Percentiles rank a stretch among this genome's conserved stretches.
These are phyloP conservation scores for Drosophila niveifrons DNA, from an alignment of 2,888 invertebrate genomes.

Conservation along the genomic window DNA sequence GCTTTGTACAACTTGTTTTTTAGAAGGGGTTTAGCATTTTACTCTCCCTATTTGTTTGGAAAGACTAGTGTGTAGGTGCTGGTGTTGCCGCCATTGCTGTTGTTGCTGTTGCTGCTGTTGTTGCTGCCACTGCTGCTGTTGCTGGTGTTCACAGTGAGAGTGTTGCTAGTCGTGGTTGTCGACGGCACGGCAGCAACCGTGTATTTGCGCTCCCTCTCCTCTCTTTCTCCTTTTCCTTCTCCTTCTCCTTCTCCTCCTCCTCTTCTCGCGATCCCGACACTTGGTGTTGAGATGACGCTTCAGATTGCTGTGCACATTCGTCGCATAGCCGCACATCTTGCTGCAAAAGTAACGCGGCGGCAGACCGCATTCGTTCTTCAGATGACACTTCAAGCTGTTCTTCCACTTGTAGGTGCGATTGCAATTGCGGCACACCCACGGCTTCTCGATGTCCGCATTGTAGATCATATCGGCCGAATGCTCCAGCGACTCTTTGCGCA, in stretches of 20 bases:
- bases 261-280: slow-evolving; percentile 84
- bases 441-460: slow-evolving; percentile 85
- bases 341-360: slow-evolving; percentile 86
- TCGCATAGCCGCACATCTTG: slow-evolving; percentile 85
- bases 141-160: slow-evolving; percentile 17
- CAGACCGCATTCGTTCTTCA: slow-evolving; percentile 89
- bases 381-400: slow-evolving; percentile 90
- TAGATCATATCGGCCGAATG: slow-evolving; percentile 86
- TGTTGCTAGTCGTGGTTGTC: slow-evolving; percentile 10
- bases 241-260: slow-evolving; percentile 65
- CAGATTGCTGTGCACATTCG: slow-evolving; percentile 85
- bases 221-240: slow-evolving; percentile 43
- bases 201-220: too few relatives aligned
- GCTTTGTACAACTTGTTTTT: slow-evolving; percentile 60
- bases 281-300: slow-evolving; percentile 86
- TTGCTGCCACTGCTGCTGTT: slow-evolving; percentile 11
- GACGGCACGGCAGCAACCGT: slow-evolving; percentile 6
- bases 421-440: slow-evolving; percentile 88
- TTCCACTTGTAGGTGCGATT: slow-evolving; percentile 91
- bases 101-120: slow-evolving; percentile 23
- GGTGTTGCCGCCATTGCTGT: slow-evolving; percentile 60
- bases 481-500: slow-evolving; percentile 85
- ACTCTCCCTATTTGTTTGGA: slow-evolving; percentile 73
- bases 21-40: background rate
- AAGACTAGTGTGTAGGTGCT: slow-evolving; percentile 81